Base-by-base conservation (phyloP, 2,113 vertebrate species). In the Lucifuga dentata region DNA sequence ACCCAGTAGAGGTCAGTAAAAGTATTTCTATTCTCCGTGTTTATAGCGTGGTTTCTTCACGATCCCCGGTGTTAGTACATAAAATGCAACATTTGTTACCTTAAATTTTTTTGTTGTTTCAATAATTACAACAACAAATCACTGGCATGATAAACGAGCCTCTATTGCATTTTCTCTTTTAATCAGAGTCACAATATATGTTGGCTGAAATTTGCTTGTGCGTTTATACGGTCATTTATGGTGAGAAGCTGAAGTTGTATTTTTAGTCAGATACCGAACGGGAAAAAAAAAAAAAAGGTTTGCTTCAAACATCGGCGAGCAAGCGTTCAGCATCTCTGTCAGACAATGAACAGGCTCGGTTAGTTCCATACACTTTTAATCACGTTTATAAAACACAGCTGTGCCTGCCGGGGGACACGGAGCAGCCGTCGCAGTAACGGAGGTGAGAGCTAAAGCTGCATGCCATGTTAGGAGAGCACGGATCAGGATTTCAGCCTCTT, bases 391-490 rank as follows among this genome's bases (percentile, higher is more conserved):
- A 32, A 59, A 24, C 29, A 12, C 16, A 1, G 10, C 24, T 39
- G 2, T 19, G 13, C 16, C 1, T 3, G 15, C 4, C 16, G 20
- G 8, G 12, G 23, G 15, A 61, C 48, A 8, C n/a, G 12, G 52
- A 53, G 33, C 36, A 1, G 16, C 44, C 48, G 24, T 58, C 16
- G 29, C 56, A 6, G 49, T 33, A 5, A 3, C 15, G 36, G 23
- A 86, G 87, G 89, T 90, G 65, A 83, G 78, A 44, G n/a, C 1
- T 64, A 57, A 33, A 17, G 7, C 10, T 58, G 66, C 35, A 48
- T 8, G 53, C n/a, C 5, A 4, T 21, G 53, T 76, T 62, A 52
- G 36, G 61, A 24, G 26, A 39, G 33, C 21, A 41, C 17, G 38
- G 33, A 39, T 38, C 5, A 11, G 39, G 26, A 55, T 68, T 49